A percentile compares a stretch with the other conserved stretches of the same genome.
These are phyloP conservation scores for Larimichthys crocea DNA, from an alignment of 2,113 vertebrate genomes.

Conservation along the genomic window DNA sequence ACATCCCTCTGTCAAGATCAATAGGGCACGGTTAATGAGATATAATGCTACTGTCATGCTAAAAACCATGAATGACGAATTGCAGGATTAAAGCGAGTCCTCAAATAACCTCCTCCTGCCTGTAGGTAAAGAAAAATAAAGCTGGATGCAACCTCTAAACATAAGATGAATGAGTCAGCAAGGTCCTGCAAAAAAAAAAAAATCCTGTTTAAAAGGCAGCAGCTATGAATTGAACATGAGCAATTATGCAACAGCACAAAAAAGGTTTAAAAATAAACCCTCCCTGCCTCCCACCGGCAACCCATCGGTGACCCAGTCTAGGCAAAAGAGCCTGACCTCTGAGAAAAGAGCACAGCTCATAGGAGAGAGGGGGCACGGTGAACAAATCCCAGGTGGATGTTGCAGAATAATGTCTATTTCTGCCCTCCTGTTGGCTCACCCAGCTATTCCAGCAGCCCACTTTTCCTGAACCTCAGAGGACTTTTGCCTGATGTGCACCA, in stretches of 20 bases:
- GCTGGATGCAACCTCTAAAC: constrained; percentile 29
- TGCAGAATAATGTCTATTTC: constrained; percentile 67
- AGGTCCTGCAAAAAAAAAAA: constrained; percentile 17
- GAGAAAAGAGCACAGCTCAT: constrained; percentile 46
- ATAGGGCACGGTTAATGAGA: constrained; percentile 21
- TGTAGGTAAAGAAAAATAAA: constrained; percentile 3
- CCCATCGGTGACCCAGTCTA: constrained; percentile 55
- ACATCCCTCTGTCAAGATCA: constrained; percentile 7
- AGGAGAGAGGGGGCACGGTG: constrained; percentile 16
- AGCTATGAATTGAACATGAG: constrained; percentile 59
- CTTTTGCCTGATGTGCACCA: constrained; percentile 47
- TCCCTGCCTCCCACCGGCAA: constrained; percentile 31
- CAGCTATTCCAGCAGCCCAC: constrained; percentile 56
- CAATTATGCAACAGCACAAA: constrained; percentile 60
- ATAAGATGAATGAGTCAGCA: constrained; percentile 61
- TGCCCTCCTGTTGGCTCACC: constrained; percentile 48
- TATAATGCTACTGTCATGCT: constrained; percentile 6
- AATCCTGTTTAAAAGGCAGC: constrained; percentile 49
- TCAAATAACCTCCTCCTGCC: constrained; percentile 23
- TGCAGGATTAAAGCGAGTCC: background rate
- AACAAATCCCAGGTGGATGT: constrained; percentile 47
- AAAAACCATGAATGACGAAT: constrained; percentile 39
- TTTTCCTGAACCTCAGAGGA: constrained; percentile 66
- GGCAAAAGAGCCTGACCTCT: constrained; percentile 62
- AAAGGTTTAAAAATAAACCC: constrained; percentile 60